These are phyloP conservation scores for Nestor notabilis DNA, from an alignment of 2,113 vertebrate genomes.

Conservation along the genomic window DNA sequence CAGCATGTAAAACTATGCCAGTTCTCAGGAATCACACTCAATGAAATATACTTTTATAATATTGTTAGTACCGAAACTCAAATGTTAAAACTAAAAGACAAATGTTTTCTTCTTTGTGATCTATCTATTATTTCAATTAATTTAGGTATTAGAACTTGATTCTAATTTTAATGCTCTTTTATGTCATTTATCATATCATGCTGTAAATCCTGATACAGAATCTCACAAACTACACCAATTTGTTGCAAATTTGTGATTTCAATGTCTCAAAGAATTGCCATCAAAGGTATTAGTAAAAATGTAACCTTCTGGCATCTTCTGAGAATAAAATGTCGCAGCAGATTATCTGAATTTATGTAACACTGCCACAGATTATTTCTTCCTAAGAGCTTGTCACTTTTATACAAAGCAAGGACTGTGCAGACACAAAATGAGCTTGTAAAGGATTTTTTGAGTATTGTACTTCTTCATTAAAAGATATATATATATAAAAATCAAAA, in stretches of 20 bases:
- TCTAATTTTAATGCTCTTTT: neutral
- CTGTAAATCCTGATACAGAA: neutral
- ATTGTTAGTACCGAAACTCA: neutral
- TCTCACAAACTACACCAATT: neutral
- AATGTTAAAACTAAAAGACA: neutral
- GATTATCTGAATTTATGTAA: constrained; percentile 21
- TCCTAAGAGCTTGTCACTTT: neutral
- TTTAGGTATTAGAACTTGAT: neutral
- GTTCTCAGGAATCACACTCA: neutral
- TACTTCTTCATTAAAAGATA: neutral
- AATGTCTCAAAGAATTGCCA: neutral
- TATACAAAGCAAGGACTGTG: neutral
- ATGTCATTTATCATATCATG: neutral
- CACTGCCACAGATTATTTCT: neutral
- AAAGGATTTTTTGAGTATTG: neutral
- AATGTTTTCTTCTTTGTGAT: neutral
- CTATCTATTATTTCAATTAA: neutral
- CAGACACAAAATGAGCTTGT: neutral
- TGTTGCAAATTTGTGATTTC: neutral
- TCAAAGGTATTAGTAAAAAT: neutral
- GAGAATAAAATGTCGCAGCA: constrained; percentile 4
- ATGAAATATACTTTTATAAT: neutral
- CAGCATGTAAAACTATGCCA: neutral
- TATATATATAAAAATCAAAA: neutral
- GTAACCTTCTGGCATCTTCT: neutral